These are phyloP conservation scores for Adineta ricciae DNA, from an alignment of 2,888 invertebrate genomes.

Conservation along the genomic window DNA sequence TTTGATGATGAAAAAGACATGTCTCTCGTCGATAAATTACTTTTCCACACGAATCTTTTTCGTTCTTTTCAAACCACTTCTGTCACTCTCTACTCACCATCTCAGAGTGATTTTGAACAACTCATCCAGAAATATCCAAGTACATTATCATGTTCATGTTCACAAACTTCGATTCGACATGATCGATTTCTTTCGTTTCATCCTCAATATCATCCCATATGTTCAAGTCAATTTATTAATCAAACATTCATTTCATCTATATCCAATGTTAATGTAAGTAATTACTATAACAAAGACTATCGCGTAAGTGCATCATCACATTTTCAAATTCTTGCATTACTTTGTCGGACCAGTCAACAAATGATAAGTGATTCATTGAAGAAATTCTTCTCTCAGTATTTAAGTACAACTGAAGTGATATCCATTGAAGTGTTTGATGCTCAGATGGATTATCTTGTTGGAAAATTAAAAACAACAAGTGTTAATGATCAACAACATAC, in stretches of 20 bases:
- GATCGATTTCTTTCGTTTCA: neutral
- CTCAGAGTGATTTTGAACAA: neutral
- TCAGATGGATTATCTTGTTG: neutral
- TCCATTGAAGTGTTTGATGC: neutral
- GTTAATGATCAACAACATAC: no score
- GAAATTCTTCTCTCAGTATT: neutral
- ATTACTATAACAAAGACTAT: neutral
- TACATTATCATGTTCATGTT: neutral
- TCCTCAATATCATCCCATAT: neutral
- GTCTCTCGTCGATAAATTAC: neutral
- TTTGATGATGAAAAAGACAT: neutral
- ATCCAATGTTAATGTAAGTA: neutral
- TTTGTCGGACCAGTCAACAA: neutral
- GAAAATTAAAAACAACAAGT: neutral
- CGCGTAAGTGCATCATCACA: neutral
- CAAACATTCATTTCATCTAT: neutral
- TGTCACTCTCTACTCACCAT: neutral
- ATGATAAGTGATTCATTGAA: neutral
- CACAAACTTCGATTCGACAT: neutral
- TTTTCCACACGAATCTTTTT: neutral
- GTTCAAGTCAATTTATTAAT: neutral
- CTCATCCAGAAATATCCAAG: neutral
- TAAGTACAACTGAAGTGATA: neutral
- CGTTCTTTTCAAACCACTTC: neutral
- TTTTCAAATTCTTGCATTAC: neutral